Evolutionary conservation across 2,113 vertebrate species (phyloP).

Genomic region (Oreochromis niloticus): DNA sequence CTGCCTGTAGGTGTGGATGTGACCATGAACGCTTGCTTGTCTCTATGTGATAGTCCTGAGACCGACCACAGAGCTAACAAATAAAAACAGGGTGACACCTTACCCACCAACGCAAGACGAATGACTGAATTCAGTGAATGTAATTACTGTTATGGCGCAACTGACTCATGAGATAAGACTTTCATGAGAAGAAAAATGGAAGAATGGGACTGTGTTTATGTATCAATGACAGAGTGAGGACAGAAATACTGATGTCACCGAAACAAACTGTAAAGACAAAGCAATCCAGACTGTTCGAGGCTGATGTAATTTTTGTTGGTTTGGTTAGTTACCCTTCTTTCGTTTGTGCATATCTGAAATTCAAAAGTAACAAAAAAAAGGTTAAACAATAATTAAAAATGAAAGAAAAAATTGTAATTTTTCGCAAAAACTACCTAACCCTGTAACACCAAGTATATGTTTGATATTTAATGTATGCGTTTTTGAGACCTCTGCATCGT

Average conservation of each 20-base stretch:
- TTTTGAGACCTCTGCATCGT: not conserved
- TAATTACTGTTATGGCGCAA: not conserved
- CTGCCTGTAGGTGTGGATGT: not conserved
- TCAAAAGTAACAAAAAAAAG: not conserved
- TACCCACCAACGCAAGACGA: accelerated
- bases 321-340: not conserved
- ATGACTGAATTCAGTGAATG: not conserved
- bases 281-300: not conserved
- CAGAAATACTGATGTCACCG: not conserved
- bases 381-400: not conserved
- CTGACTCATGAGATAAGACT: not conserved
- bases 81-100: not conserved
- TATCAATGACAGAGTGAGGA: not conserved
- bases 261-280: not conserved
- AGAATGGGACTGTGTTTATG: not conserved
- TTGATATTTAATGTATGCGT: not conserved
- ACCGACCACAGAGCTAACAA: not conserved
- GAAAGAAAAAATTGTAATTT: not conserved
- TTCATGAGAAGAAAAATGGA: not conserved
- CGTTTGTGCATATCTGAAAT: not conserved
- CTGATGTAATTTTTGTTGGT: not conserved
- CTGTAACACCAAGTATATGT: not conserved
- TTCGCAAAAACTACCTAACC: accelerated
- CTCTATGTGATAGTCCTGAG: not conserved
- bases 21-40: not conserved